A percentile compares a stretch with the other conserved stretches of the same genome.
phyloP scores from a whole-genome alignment of 2,797 vertebrate species.

The Pipistrellus pipistrellus region DNA sequence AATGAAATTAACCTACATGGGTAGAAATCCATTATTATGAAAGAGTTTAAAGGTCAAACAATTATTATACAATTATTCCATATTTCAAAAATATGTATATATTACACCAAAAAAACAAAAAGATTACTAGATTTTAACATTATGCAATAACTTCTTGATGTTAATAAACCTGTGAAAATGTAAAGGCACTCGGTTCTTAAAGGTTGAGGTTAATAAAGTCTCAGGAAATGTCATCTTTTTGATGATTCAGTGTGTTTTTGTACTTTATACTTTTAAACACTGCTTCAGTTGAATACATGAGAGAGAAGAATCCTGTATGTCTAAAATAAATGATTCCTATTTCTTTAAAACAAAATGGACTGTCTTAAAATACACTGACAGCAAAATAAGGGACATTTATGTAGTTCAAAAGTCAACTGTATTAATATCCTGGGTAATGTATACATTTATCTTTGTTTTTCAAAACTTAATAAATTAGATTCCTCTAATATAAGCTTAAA shows the following conservation, averaged over 20 bases:
- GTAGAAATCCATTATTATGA: background rate
- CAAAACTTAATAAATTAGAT: background rate
- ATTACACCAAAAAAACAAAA: background rate
- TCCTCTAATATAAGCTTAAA: background rate
- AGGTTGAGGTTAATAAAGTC: slow-evolving; percentile 44
- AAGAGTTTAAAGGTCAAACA: background rate
- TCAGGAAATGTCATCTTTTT: slow-evolving; percentile 11
- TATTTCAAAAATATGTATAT: background rate
- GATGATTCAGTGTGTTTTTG: background rate
- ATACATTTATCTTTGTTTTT: background rate
- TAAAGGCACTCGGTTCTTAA: slow-evolving; percentile 4
- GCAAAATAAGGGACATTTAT: background rate
- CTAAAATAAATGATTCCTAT: slow-evolving; percentile 3
- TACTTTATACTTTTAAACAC: background rate
- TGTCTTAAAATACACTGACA: slow-evolving; percentile 11
- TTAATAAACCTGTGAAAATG: background rate
- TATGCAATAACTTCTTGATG: background rate
- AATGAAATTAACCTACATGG: background rate
- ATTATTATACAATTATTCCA: background rate
- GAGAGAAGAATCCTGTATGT: background rate
- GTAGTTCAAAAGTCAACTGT: background rate
- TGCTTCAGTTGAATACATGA: slow-evolving; percentile 25
- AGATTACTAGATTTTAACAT: background rate
- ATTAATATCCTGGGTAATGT: background rate
- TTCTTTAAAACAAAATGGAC: background rate